Base-by-base conservation (phyloP, 2,113 vertebrate genomes). In the Arothron firmamentum region DNA sequence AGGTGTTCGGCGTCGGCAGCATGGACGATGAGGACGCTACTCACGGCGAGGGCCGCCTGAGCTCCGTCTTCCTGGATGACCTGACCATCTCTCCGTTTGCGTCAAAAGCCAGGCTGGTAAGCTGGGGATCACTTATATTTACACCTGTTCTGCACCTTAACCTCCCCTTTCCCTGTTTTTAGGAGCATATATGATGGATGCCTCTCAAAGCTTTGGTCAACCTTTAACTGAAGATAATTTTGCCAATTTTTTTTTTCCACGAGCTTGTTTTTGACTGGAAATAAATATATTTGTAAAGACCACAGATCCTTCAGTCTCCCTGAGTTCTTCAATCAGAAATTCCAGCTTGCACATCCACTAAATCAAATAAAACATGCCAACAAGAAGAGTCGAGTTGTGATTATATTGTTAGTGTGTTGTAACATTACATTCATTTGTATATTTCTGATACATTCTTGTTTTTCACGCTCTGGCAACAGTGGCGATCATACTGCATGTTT, bases 1-100 rank as follows among this genome's bases (percentile, higher is more conserved):
- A 83, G 17, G 90, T 92, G 52, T 95, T 99, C 62, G 93, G 93
- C 5, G 81, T 82, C 6, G 89, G 18, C 0, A 77, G 56, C 45
- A 72, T 82, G n/a, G 89, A 92, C 2, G 65, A 81, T 15, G 89
- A 87, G 15, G 69, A 89, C 0, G 46, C 23, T 19, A 57, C n/a
- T 42, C 62, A 74, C 11, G 71, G 43, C 16, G 75, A 85, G n/a
- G 85, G 87, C 16, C 90, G 86, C 68, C 41, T 88, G 25, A 92
- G 91, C 60, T 54, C 80, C 15, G 67, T 72, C 58, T 90, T 90
- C 68, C 72, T 92, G 20, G 83, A 89, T 17, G 82, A 74, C 59
- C 74, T 79, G 38, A 81, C 65, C 12, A 57, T 68, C 53, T 66
- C 65, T 19, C 65, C 79, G 4, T 4, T 60, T 46, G 63, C 66